A percentile compares a stretch with the other conserved stretches of the same genome.
Evolutionary conservation across 1,140 invertebrate genomes (phyloP).

Genomic region (Zaprionus ornatus): DNA sequence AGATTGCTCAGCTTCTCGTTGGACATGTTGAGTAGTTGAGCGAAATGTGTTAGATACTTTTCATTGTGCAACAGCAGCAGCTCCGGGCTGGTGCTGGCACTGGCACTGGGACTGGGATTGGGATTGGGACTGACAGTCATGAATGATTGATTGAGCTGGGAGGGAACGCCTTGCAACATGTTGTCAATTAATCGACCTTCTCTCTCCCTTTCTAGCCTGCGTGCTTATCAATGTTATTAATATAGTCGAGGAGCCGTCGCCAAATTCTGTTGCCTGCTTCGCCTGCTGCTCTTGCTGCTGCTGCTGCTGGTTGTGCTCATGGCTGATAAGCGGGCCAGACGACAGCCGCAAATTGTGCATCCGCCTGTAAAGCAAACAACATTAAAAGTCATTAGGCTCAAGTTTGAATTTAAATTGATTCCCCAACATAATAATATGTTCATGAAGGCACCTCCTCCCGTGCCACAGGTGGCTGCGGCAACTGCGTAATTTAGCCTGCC

Average conservation of each 20-base stretch:
- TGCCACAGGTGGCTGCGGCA: slow-evolving; percentile 49
- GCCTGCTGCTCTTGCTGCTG: slow-evolving; percentile 9
- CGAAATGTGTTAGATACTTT: slow-evolving; percentile 75
- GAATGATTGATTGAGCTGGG: slow-evolving; percentile 69
- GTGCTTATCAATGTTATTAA: slow-evolving; percentile 41
- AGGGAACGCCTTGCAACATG: slow-evolving; percentile 44
- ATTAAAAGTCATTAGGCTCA: slow-evolving; percentile 79
- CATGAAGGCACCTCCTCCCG: not conserved
- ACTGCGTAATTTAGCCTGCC: slow-evolving; percentile 29
- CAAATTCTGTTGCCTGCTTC: not conserved
- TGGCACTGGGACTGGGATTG: slow-evolving; percentile 2
- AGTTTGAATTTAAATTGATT: slow-evolving; percentile 75
- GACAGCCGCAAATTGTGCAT: slow-evolving; percentile 67
- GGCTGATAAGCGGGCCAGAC: slow-evolving; percentile 67
- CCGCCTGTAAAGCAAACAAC: slow-evolving; percentile 76
- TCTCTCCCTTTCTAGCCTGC: not conserved
- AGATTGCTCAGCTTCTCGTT: slow-evolving; percentile 76
- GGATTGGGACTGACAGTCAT: slow-evolving; percentile 28
- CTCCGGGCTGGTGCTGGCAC: slow-evolving; percentile 49
- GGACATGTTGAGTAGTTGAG: slow-evolving; percentile 77
- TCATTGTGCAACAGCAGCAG: slow-evolving; percentile 70
- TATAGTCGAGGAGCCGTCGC: slow-evolving; percentile 16
- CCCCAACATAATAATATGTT: slow-evolving; percentile 32
- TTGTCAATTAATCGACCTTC: slow-evolving; percentile 64
- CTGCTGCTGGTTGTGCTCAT: slow-evolving; percentile 48